A percentile compares a stretch with the other conserved stretches of the same genome.
Evolutionary conservation across 2,797 vertebrate species (phyloP).

Genomic region (Sebastes taczanowskii): DNA sequence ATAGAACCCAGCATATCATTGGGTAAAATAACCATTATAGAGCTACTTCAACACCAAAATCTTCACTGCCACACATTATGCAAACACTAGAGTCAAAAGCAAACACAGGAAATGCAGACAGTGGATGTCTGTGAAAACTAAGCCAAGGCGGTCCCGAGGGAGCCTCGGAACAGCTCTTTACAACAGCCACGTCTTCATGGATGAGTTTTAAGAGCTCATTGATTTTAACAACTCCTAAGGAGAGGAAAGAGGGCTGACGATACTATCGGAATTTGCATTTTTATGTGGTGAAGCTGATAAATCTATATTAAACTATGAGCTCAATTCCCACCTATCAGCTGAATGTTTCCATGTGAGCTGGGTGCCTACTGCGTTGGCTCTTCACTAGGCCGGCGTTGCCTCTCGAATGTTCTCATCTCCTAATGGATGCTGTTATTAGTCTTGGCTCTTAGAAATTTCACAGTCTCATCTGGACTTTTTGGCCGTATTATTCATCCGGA

Average conservation of each 20-base stretch:
- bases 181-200: conserved; percentile 55
- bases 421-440: conserved; percentile 80
- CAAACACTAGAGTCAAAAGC: conserved; percentile 58
- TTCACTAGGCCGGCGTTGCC: conserved; percentile 37
- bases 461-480: conserved; percentile 75
- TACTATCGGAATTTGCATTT: conserved; percentile 75
- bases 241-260: conserved; percentile 65
- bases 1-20: conserved; percentile 45
- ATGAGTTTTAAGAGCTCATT: conserved; percentile 80
- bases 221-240: conserved; percentile 80
- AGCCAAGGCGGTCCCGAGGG: conserved; percentile 53
- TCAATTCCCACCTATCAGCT: conserved; percentile 59
- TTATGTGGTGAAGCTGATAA: conserved; percentile 72
- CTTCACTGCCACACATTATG: conserved; percentile 44
- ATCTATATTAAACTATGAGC: conserved; percentile 73
- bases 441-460: conserved; percentile 75
- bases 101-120: conserved; percentile 62
- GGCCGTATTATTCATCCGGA: conserved; percentile 69
- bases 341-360: conserved; percentile 41
- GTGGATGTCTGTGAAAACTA: conserved; percentile 59
- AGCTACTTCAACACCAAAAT: conserved; percentile 54
- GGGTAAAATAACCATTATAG: conserved; percentile 58
- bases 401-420: conserved; percentile 69
- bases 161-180: conserved; percentile 56
- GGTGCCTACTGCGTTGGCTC: conserved; percentile 42